Evolutionary conservation across 1,140 invertebrate species (phyloP).

Genomic region (Probaryconus sp.): DNA sequence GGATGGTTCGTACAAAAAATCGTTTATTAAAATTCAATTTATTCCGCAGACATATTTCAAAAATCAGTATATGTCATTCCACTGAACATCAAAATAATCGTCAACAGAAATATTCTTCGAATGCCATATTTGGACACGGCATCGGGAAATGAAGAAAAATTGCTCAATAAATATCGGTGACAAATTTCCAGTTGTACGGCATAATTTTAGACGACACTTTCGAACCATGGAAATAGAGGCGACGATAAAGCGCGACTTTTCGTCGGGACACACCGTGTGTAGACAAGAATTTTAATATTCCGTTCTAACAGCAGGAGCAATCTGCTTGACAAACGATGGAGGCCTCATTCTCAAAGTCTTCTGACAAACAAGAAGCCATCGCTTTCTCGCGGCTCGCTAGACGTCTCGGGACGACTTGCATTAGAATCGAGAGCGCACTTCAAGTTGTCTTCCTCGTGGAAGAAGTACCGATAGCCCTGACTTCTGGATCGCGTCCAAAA

Average conservation of each 20-base stretch:
- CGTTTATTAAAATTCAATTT: too few species aligned
- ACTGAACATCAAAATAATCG: too few species aligned
- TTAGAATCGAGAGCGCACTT: slow-evolving; percentile 32
- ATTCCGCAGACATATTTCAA: too few species aligned
- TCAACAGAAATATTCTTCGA: too few species aligned
- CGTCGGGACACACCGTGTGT: not conserved
- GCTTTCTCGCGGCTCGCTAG: slow-evolving; percentile 26
- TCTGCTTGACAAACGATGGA: slow-evolving; percentile 48
- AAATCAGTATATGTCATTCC: too few species aligned
- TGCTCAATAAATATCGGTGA: too few species aligned
- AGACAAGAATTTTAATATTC: slow-evolving; percentile 58
- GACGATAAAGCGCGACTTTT: slow-evolving; percentile 26
- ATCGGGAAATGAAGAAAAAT: too few species aligned
- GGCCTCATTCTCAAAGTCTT: slow-evolving; percentile 47
- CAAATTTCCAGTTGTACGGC: too few species aligned
- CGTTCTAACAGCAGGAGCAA: slow-evolving; percentile 22
- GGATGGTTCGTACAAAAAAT: too few species aligned
- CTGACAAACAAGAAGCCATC: slow-evolving; percentile 58
- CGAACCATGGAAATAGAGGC: not conserved
- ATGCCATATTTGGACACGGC: too few species aligned
- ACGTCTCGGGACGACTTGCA: slow-evolving; percentile 29
- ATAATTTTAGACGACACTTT: slow-evolving; percentile 20
- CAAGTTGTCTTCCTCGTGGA: slow-evolving; percentile 34
- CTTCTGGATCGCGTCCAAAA: slow-evolving; percentile 67
- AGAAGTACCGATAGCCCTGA: slow-evolving; percentile 30